Conservation (phyloP, 2,113 vertebrate genomes). For the Caranx ignobilis region DNA sequence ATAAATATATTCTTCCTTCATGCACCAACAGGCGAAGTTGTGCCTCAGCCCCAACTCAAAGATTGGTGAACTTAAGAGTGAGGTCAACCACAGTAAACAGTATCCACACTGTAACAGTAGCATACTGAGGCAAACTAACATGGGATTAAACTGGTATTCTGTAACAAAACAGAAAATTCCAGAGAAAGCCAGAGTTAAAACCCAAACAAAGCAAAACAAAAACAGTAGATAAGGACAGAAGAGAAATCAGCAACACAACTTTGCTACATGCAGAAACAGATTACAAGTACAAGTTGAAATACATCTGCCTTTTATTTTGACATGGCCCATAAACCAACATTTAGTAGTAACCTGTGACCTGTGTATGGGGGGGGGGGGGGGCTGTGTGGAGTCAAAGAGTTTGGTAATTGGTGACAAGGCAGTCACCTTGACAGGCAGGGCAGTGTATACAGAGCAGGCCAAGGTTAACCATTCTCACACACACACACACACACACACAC, state of each 20-base stretch:
- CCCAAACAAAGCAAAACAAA: slow-evolving; percentile 17
- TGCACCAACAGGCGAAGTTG: background rate
- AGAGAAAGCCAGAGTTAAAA: slow-evolving; percentile 10
- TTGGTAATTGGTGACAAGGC: slow-evolving; percentile 29
- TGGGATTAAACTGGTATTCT: slow-evolving; percentile 8
- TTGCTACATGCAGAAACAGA: too few relatives aligned
- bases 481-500: slow-evolving; percentile 50
- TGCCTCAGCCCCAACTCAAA: background rate
- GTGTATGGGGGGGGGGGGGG: background rate
- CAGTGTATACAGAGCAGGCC: slow-evolving; percentile 31
- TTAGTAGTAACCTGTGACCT: background rate
- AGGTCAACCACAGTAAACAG: background rate
- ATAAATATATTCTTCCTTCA: background rate
- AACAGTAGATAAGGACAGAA: background rate
- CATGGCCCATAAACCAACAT: background rate
- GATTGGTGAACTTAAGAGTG: background rate
- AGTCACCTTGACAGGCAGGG: slow-evolving; percentile 58
- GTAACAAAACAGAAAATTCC: slow-evolving; percentile 41
- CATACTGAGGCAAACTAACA: slow-evolving; percentile 5
- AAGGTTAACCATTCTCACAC: slow-evolving; percentile 70
- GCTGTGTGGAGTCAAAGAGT: slow-evolving; percentile 32
- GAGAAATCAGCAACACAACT: slow-evolving; percentile 4
- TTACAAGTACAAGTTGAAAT: background rate
- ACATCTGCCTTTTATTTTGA: background rate
- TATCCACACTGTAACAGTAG: background rate